Evolutionary conservation across 2,797 vertebrate genomes (phyloP).

Genomic region (Cryptoblepharus egeriae): DNA sequence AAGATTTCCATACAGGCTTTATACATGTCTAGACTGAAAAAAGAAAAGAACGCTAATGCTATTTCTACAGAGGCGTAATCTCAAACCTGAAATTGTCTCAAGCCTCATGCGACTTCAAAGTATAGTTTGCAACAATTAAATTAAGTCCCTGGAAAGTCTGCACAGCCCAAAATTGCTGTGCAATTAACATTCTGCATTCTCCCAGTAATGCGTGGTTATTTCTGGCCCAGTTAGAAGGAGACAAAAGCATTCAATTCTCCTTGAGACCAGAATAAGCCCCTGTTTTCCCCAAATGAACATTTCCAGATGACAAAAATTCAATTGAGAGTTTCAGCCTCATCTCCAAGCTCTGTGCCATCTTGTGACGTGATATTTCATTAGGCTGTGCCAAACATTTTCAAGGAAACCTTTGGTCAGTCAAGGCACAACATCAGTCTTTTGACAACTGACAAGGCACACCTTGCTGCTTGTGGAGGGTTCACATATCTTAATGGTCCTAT

Average conservation of each 20-base stretch:
- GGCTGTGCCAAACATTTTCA: background rate
- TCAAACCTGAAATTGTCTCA: constrained; percentile 18
- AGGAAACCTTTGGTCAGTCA: background rate
- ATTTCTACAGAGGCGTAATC: background rate
- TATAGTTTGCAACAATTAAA: background rate
- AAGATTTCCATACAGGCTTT: background rate
- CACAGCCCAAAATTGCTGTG: background rate
- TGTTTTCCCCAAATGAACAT: background rate
- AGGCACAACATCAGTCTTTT: no score
- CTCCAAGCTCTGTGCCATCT: background rate
- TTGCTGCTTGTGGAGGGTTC: no score
- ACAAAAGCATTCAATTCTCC: background rate
- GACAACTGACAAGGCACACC: no score
- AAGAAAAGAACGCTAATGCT: background rate
- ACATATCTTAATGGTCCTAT: no score
- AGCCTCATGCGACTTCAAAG: constrained; percentile 9
- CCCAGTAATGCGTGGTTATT: constrained; percentile 1
- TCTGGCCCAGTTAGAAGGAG: constrained; percentile 9
- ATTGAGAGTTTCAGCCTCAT: background rate
- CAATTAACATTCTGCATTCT: constrained; percentile 6
- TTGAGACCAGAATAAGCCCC: background rate
- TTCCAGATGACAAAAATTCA: background rate
- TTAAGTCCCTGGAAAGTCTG: constrained; percentile 4
- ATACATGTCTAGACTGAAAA: background rate
- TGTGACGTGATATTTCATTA: background rate